A percentile compares a stretch with the other conserved stretches of the same genome.
Conservation (phyloP, 2,888 invertebrate genomes). For the Patella pellucida region DNA sequence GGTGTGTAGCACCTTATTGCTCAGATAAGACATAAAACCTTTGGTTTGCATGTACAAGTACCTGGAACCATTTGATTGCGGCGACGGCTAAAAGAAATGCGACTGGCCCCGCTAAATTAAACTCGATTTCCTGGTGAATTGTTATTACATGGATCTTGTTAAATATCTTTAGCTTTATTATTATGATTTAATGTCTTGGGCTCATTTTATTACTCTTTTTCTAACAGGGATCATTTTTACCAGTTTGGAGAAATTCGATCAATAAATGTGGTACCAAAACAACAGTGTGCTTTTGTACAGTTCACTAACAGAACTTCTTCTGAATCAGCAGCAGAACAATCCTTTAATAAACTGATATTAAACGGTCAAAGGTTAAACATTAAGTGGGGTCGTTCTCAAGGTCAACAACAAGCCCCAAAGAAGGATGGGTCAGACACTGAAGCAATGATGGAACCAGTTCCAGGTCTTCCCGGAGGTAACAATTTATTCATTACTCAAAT, state of each 20-base stretch:
- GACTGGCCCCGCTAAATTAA: no score
- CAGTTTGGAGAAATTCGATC: slow-evolving; percentile 98
- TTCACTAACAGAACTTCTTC: slow-evolving; percentile 92
- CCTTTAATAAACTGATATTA: slow-evolving; percentile 91
- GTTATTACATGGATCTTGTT: no score
- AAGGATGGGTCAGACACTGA: slow-evolving; percentile 58
- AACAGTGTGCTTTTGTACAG: slow-evolving; percentile 95
- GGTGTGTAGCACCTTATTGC: no score
- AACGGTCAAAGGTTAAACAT: slow-evolving; percentile 88
- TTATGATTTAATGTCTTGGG: no score
- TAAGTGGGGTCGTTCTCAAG: slow-evolving; percentile 98
- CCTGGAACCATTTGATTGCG: no score
- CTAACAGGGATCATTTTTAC: slow-evolving; percentile 90
- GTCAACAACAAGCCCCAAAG: slow-evolving; percentile 67
- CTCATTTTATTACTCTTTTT: slow-evolving; percentile 14
- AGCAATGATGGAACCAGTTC: slow-evolving; percentile 78
- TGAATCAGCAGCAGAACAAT: slow-evolving; percentile 82
- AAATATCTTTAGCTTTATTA: no score
- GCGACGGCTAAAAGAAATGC: no score
- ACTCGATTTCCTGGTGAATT: no score
- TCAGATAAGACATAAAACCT: no score
- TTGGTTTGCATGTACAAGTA: no score
- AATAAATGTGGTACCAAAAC: slow-evolving; percentile 90
- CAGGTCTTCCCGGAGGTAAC: slow-evolving; percentile 80
- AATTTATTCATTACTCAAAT: no score